Conservation (phyloP, 2,113 vertebrate species). For the Varanus salvator region DNA sequence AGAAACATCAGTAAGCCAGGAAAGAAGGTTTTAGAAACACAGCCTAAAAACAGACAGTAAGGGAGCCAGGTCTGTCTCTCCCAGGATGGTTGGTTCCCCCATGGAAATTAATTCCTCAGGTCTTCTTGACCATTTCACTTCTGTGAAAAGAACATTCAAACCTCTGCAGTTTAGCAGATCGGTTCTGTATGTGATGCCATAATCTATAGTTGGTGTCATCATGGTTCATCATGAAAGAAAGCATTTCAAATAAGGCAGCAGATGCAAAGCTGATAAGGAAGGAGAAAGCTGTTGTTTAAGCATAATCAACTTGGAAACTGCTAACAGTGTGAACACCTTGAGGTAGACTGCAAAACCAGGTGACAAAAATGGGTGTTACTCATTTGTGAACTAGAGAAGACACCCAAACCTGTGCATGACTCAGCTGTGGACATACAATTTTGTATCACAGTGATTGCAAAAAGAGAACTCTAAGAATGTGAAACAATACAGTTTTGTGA, state of each 20-base stretch:
- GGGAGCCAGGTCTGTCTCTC: no score
- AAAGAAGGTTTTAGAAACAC: no score
- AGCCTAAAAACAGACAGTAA: no score
- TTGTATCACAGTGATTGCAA: neutral
- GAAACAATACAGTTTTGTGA: neutral
- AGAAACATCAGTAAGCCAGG: no score
- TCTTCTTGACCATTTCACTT: conserved; percentile 34
- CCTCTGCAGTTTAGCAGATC: conserved; percentile 37
- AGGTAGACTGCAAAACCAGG: neutral
- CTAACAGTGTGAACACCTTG: neutral
- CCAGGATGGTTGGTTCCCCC: no score
- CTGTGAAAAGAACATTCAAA: neutral
- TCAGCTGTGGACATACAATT: neutral
- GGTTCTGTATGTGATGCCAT: conserved; percentile 25
- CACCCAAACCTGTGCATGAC: neutral
- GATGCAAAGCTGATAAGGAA: neutral
- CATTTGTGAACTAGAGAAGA: neutral
- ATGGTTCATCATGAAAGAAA: conserved; percentile 42
- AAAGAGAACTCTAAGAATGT: neutral
- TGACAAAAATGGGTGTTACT: neutral
- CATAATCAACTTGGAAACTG: neutral
- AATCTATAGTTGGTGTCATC: conserved; percentile 10
- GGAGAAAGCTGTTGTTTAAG: conserved; percentile 36
- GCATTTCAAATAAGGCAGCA: neutral
- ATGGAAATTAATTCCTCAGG: no score